These are phyloP conservation scores for Axis porcinus DNA, from an alignment of 2,113 vertebrate genomes.

Conservation along the genomic window DNA sequence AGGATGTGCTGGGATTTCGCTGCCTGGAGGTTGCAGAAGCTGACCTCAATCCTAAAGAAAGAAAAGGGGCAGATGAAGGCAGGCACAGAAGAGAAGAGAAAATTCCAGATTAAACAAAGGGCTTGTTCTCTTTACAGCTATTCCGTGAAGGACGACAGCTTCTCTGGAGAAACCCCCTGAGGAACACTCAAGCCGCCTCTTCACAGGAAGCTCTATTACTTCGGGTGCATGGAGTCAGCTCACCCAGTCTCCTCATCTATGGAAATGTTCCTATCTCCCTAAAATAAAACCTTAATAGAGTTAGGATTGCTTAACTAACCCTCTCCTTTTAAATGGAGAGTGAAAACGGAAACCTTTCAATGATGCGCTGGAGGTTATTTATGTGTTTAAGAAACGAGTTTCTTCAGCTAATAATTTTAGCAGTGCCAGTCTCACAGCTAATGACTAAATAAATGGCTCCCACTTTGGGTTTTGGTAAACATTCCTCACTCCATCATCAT, in stretches of 20 bases:
- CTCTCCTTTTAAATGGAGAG: not conserved
- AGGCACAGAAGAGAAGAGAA: not conserved
- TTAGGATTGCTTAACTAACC: not conserved
- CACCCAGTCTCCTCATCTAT: not conserved
- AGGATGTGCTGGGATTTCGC: not conserved
- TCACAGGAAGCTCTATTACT: not conserved
- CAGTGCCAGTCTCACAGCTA: constrained; percentile 11
- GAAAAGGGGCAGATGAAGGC: not conserved
- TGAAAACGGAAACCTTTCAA: constrained; percentile 32
- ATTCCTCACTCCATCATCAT: constrained; percentile 45
- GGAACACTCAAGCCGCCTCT: not conserved
- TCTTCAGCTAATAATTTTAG: constrained; percentile 20
- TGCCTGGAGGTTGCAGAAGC: not conserved
- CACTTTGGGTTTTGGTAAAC: constrained; percentile 48
- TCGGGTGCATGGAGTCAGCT: fast-evolving
- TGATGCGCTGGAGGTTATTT: constrained; percentile 20
- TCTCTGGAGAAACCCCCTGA: not conserved
- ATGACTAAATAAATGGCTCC: constrained; percentile 54
- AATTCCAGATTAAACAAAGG: not conserved
- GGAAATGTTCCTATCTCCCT: not conserved
- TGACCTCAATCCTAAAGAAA: not conserved
- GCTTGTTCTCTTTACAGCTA: not conserved
- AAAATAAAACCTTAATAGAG: not conserved
- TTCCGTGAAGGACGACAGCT: not conserved
- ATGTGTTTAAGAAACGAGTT: constrained; percentile 47